Conservation (phyloP, 1,140 invertebrate genomes). For the Conus ventricosus region DNA sequence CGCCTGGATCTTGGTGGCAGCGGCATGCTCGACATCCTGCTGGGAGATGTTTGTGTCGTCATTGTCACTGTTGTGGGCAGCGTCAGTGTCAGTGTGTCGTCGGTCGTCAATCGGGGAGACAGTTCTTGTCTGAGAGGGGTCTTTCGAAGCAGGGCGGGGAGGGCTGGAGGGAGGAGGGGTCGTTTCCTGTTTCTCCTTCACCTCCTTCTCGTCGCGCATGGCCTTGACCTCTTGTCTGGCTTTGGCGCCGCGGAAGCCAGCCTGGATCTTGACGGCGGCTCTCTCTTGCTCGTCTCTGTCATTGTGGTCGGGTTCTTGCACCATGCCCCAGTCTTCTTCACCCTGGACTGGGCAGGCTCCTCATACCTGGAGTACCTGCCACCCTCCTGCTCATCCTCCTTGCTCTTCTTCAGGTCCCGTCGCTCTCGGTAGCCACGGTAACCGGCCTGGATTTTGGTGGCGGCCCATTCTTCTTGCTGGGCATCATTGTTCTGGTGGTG, state of each 20-base stretch:
- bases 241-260: slow-evolving; percentile 83
- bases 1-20: slow-evolving; percentile 84
- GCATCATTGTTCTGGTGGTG: not conserved
- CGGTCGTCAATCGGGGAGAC: not conserved
- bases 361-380: not conserved
- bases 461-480: slow-evolving; percentile 72
- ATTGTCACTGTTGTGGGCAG: not conserved
- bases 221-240: slow-evolving; percentile 79
- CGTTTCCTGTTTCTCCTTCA: not conserved
- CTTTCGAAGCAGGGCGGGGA: not conserved
- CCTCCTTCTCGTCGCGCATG: not conserved
- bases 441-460: slow-evolving; percentile 82
- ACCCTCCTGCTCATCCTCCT: not conserved
- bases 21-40: slow-evolving; percentile 57
- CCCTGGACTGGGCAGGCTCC: not conserved
- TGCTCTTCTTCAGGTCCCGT: not conserved
- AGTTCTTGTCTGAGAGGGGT: not conserved
- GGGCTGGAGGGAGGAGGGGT: not conserved
- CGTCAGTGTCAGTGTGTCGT: too few relatives aligned
- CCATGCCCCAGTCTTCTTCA: slow-evolving; percentile 6
- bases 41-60: not conserved
- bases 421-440: slow-evolving; percentile 56
- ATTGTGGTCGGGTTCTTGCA: not conserved
- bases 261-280: slow-evolving; percentile 85
- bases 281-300: slow-evolving; percentile 2